Percentiles rank a stretch among this genome's conserved stretches.
Conservation (phyloP, 35 echinoderm and acorn worm species). For the Chiridota heheva region DNA sequence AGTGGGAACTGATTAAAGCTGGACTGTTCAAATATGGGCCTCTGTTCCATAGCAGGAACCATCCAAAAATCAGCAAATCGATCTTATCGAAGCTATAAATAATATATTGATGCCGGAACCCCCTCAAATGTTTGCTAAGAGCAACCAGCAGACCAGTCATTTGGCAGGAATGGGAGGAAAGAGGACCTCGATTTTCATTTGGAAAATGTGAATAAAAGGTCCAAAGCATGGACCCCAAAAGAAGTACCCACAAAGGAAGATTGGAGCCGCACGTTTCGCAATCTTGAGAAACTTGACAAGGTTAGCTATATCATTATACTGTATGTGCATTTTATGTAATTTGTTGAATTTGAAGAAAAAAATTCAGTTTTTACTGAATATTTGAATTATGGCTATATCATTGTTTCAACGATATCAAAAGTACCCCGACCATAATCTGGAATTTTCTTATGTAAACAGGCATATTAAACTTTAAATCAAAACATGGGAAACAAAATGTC, state of each 20-base stretch:
- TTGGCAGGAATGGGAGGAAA: neutral
- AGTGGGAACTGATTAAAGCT: slow-evolving; percentile 6
- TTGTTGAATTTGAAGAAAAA: neutral
- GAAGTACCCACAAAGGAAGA: slow-evolving; percentile 18
- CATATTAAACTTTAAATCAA: no score
- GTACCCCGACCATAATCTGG: no score
- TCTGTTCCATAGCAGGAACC: slow-evolving; percentile 41
- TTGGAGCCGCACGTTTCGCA: slow-evolving; percentile 40
- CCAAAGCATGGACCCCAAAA: slow-evolving; percentile 26
- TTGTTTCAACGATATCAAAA: no score
- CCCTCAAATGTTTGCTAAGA: neutral
- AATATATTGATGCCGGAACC: neutral
- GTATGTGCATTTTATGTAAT: no score
- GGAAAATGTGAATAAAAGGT: slow-evolving; percentile 24
- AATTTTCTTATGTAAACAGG: no score
- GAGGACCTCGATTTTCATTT: slow-evolving; percentile 47
- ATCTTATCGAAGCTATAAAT: slow-evolving; percentile 21
- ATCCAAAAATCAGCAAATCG: slow-evolving; percentile 49
- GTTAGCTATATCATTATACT: neutral
- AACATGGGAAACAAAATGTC: no score
- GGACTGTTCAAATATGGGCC: slow-evolving; percentile 24
- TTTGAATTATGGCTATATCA: no score
- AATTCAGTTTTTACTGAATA: no score
- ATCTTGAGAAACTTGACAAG: slow-evolving; percentile 47
- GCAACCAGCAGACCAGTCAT: slow-evolving; percentile 5